Evolutionary conservation across 2,113 vertebrate species (phyloP), one percentile per base, ranked within the genome.

Genomic region (Lycaon pictus): DNA sequence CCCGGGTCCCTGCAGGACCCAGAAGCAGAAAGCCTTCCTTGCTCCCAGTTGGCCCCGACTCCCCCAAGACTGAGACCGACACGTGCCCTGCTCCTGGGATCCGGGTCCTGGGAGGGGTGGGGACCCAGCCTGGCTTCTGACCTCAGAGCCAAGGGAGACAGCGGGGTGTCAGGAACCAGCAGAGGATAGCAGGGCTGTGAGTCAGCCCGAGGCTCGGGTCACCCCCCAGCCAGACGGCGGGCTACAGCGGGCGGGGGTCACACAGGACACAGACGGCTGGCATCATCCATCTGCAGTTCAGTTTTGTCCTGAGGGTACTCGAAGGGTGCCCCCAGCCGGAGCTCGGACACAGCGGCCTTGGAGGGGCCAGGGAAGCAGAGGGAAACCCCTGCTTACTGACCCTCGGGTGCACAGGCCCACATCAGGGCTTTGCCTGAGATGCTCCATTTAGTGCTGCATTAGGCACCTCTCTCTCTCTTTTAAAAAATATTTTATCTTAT

Each of bases 171-270:
- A 9, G 51, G 51, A 27, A 51, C 85, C 20, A 35, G 71, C 1
- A 0, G 71, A 17, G 8, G 11, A 0, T 22, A 48, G 22, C 51
- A 1, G 1, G 25, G n/a, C 13, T 27, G 0, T 27, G 23, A 55
- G 17, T 35, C 63, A 0, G 20, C 9, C n/a, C 55, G 20, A 32
- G 63, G 17, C n/a, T 58, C 71, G 2, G 16, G 5, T 35, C 48
- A 67, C 16, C 11, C 6, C 43, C 0, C 9, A 37, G 17, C 56
- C 37, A 15, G 56, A 55, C 60, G 0, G 10, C 0, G 2, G 35
- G 8, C 17, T 12, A 8, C 60, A 12, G 37, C 1, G 0, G 58
- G 20, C 17, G 11, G 27, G 48, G 27, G 27, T 35, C 16, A 32
- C 35, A 29, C 19, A 15, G 53, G 48, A 17, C 35, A 72, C 35